Percentiles rank a stretch among this genome's conserved stretches.
phyloP scores from a whole-genome alignment of 2,888 invertebrate genomes.

The Synanthedon tipuliformis region DNA sequence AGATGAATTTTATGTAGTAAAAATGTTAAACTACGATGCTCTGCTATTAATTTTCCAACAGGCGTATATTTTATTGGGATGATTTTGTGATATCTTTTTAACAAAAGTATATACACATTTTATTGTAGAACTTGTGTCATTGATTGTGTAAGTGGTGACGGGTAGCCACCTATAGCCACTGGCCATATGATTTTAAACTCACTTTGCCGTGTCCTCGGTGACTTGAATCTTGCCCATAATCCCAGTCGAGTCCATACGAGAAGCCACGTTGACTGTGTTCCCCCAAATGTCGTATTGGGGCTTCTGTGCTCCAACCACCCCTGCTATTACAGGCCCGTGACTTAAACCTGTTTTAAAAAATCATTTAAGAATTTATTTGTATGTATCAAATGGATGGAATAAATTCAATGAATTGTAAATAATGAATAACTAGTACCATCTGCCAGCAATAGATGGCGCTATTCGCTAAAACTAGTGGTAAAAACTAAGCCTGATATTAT shows the following conservation, averaged over 20 bases:
- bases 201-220: slow-evolving; percentile 64
- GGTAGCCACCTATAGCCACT: too few species aligned
- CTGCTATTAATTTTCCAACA: not conserved
- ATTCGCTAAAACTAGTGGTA: too few species aligned
- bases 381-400: not conserved
- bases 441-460: too few species aligned
- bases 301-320: slow-evolving; percentile 96
- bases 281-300: slow-evolving; percentile 99
- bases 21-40: not conserved
- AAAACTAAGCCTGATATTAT: too few species aligned
- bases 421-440: too few species aligned
- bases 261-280: slow-evolving; percentile 97
- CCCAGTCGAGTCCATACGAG: slow-evolving; percentile 97
- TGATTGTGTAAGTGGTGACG: too few species aligned
- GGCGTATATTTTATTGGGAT: not conserved
- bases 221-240: slow-evolving; percentile 88
- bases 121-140: too few species aligned
- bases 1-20: not conserved
- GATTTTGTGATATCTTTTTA: too few species aligned
- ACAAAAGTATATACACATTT: too few species aligned
- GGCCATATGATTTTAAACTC: slow-evolving; percentile 7
- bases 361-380: too few species aligned
- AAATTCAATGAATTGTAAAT: too few species aligned
- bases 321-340: slow-evolving; percentile 94
- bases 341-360: slow-evolving; percentile 74